phyloP scores from a whole-genome alignment of 1,140 invertebrate species.

The Eriocheir sinensis region DNA sequence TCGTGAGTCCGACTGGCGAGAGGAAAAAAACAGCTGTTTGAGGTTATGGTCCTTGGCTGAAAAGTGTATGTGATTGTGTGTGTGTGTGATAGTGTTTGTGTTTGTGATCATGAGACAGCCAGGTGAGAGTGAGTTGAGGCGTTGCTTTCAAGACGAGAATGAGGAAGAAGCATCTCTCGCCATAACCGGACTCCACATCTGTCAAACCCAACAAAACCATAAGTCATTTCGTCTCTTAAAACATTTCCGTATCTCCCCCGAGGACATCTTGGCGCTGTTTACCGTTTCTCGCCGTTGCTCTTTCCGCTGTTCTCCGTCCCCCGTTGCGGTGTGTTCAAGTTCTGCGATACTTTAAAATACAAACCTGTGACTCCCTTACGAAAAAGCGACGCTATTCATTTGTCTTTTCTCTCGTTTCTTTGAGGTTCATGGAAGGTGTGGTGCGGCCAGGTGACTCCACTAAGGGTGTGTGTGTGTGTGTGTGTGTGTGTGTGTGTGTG shows the following conservation, averaged over 20 bases:
- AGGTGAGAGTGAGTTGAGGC: background rate
- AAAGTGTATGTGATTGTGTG: too few species aligned
- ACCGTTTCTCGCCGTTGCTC: slow-evolving; percentile 2
- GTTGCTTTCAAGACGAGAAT: background rate
- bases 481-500: background rate
- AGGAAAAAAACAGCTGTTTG: too few species aligned
- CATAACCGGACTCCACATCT: background rate
- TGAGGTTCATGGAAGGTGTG: background rate
- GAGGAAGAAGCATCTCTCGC: background rate
- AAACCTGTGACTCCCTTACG: background rate
- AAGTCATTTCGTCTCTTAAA: background rate
- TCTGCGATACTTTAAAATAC: background rate
- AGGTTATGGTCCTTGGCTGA: background rate
- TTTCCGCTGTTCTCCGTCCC: background rate
- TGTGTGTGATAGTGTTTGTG: too few species aligned
- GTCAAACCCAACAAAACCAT: background rate
- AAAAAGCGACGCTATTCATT: background rate
- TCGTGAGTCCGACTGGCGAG: background rate
- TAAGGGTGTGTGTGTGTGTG: too few species aligned
- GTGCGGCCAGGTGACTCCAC: too few species aligned
- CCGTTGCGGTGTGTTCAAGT: background rate
- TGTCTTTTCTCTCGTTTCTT: background rate
- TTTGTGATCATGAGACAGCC: background rate
- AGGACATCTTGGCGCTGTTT: background rate
- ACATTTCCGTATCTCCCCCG: background rate